Evolutionary conservation across 2,888 invertebrate genomes (phyloP), one percentile per base, ranked within the genome.

Genomic region (Listrodromus nycthemerus): DNA sequence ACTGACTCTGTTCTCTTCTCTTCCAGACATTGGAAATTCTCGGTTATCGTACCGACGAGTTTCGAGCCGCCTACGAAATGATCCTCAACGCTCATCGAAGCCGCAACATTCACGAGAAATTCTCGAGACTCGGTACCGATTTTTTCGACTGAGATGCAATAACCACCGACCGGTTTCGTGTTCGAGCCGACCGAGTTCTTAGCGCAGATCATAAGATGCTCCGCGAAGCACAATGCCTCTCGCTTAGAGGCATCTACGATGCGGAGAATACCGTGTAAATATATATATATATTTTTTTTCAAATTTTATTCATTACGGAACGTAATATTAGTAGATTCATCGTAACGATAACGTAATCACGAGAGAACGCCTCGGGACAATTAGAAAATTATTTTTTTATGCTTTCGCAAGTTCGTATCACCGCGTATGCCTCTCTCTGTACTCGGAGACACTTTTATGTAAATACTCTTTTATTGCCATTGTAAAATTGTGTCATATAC

Each of bases 1-100:
- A 86, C 81, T 65, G 61, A 95, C 95, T 95, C 95, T 48, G 93
- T 94, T 92, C 96, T 94, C 88, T 95, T 95, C 91, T 96, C 96
- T 94, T 96, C 95, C 91, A 96, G 94, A 16, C 95, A 96, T 86
- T 95, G 95, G 75, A 96, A 93, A 88, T 95, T 95, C 83, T 94
- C 93, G 87, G 95, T 95, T 82, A 95, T 92, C 91, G 95, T 95
- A 87, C 95, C 94, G 70, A 95, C 94, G 80, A 96, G 94, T 87
- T 95, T 95, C 13, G 95, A 95, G 13, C 95, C 95, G 79, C 94
- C 95, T 4, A 52, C 58, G 89, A 95, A 95, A 79, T 94, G 94
- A 48, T 94, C 95, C 88, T 95, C 94, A 78, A 94, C 94, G 58
- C 95, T 94, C 70, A 95, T 95, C 88, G 95, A 94, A 21, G 95